These are phyloP conservation scores for Thermophis baileyi DNA, from an alignment of 2,113 vertebrate genomes.

Conservation along the genomic window DNA sequence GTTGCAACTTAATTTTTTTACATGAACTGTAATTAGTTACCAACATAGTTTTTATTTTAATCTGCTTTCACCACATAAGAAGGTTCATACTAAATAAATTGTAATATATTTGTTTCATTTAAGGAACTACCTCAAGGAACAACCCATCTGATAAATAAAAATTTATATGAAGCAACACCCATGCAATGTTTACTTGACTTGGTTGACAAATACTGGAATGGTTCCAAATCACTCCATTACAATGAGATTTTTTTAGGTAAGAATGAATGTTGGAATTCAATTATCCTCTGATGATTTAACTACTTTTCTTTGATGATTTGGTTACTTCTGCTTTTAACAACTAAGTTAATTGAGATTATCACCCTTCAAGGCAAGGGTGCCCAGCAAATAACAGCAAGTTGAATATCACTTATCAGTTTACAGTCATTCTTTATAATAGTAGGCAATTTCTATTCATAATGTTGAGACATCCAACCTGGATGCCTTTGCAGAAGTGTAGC, in stretches of 20 bases:
- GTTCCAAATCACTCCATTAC: conserved; percentile 68
- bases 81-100: not conserved
- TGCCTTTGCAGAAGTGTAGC: not conserved
- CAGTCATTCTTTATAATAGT: not conserved
- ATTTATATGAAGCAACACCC: conserved; percentile 23
- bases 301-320: not conserved
- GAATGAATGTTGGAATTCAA: too few relatives aligned
- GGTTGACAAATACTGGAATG: conserved; percentile 76
- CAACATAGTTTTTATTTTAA: not conserved
- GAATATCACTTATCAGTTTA: not conserved
- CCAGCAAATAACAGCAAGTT: not conserved
- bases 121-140: conserved; percentile 15
- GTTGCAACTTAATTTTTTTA: not conserved
- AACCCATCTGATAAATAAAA: conserved; percentile 55
- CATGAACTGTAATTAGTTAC: too few relatives aligned
- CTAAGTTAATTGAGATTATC: not conserved
- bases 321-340: not conserved
- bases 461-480: not conserved
- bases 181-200: conserved; percentile 74
- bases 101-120: not conserved
- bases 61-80: not conserved
- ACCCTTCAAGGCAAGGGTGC: too few relatives aligned
- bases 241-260: conserved; percentile 75
- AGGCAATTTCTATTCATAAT: not conserved
- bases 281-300: not conserved